Evolutionary conservation across 2,888 invertebrate species (phyloP).

Genomic region (Melinopterus prodromus): DNA sequence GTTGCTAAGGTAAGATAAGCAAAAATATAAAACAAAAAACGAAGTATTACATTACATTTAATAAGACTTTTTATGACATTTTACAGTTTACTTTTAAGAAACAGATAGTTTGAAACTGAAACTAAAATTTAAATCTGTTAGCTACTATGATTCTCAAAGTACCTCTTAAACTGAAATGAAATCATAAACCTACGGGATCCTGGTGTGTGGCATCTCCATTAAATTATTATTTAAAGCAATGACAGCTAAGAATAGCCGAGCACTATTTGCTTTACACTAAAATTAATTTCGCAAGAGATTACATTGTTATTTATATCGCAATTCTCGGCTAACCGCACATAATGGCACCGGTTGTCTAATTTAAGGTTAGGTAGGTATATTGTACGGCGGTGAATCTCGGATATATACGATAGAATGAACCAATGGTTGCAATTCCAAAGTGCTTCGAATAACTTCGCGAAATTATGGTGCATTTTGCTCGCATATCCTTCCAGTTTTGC

Average conservation of each 20-base stretch:
- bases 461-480: neutral
- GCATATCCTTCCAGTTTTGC: neutral
- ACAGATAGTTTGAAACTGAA: too few relatives aligned
- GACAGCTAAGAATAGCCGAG: neutral
- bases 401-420: neutral
- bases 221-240: neutral
- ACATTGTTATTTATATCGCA: constrained; percentile 4
- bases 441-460: neutral
- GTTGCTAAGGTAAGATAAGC: too few relatives aligned
- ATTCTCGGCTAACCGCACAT: neutral
- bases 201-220: neutral
- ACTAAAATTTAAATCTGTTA: too few relatives aligned
- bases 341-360: neutral
- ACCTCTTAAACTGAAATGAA: neutral
- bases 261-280: neutral
- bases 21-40: too few relatives aligned
- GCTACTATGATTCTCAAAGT: neutral
- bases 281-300: constrained; percentile 4
- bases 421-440: neutral
- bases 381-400: neutral
- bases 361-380: neutral
- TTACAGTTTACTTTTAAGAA: too few relatives aligned
- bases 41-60: too few relatives aligned
- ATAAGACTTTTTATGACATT: too few relatives aligned
- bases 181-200: neutral